Evolutionary conservation across 2,113 vertebrate species (phyloP).

Genomic region (Macquaria ambigua): DNA sequence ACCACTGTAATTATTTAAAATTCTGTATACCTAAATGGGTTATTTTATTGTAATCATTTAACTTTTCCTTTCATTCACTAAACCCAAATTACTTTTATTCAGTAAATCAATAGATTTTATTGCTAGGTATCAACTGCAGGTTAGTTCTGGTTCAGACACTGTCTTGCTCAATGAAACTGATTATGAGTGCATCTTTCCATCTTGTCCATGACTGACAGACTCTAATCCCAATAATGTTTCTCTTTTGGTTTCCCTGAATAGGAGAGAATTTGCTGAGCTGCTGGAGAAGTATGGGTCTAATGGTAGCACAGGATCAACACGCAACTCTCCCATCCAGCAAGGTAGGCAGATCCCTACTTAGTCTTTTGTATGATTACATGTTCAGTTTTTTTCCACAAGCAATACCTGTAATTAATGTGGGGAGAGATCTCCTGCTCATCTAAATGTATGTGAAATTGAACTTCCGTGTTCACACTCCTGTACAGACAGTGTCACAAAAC

Average conservation of each 20-base stretch:
- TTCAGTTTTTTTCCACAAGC: neutral
- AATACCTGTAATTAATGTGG: neutral
- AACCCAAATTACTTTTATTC: neutral
- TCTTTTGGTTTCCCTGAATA: conserved; percentile 62
- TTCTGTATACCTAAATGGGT: no score
- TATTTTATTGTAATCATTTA: neutral
- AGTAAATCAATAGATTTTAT: neutral
- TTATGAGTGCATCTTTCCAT: neutral
- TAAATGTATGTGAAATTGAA: neutral
- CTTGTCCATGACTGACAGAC: neutral
- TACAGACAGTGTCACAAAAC: neutral
- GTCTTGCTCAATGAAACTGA: neutral
- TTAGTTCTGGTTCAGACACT: neutral
- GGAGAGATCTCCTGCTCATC: neutral
- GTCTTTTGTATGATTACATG: neutral
- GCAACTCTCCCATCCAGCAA: conserved; percentile 89
- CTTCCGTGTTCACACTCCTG: neutral
- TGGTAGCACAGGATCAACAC: conserved; percentile 87
- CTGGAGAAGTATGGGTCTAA: conserved; percentile 91
- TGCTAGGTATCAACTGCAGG: neutral
- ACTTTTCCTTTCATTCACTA: neutral
- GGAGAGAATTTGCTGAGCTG: conserved; percentile 91
- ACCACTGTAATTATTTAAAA: no score
- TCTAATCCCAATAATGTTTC: neutral
- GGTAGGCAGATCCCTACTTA: conserved; percentile 39